Evolutionary conservation across 64 coral and sea anemone genomes (phyloP), one percentile per base, ranked within the genome.

Genomic region (Pocillopora verrucosa): DNA sequence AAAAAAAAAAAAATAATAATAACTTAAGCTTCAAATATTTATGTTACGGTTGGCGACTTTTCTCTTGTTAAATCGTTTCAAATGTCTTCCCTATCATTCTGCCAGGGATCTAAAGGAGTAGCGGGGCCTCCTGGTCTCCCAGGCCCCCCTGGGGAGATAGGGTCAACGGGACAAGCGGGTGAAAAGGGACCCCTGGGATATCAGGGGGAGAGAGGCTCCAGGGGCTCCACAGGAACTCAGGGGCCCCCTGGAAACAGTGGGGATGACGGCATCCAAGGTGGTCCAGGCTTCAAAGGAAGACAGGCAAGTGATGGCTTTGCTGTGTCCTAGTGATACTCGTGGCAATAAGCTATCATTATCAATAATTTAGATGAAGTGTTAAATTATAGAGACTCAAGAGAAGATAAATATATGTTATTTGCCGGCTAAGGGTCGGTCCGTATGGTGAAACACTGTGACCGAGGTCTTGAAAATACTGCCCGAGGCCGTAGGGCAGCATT

Each of bases 261-360:
- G 13, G 36, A 72, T 9, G 82, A 85, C 1, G 82, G 82, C 2
- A 16, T 22, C 22, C 64, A 70, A 24, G 82, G 82, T 5, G 65
- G 82, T 12, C 63, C 63, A 15, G 82, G 82, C 37, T 85, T 85
- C 24, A 72, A 85, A 69, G 82, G 82, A 85, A 70, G 61, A 85
- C 63, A 85, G 65, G 82, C 72, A 36, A 25, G 19, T 19, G 11
- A 72, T 12, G 9, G 16, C 0, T 16, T 25, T 11, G 24, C 14
- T 10, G 41, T 51, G 3, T 51, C 41, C 41, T 51, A 3, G 41
- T 4, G 7, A 7, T 51, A 7, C 41, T 51, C 41, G 41, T 51
- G 41, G 41, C 41, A 51, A 51, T 51, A 51, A 4, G 41, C 41
- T 51, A 51, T 51, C 41, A 51, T 51, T 51, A 51, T 51, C 41